Evolutionary conservation across 92 coral and sea anemone species (phyloP), one percentile per base, ranked within the genome.

Genomic region (Palythoa grandiflora): DNA sequence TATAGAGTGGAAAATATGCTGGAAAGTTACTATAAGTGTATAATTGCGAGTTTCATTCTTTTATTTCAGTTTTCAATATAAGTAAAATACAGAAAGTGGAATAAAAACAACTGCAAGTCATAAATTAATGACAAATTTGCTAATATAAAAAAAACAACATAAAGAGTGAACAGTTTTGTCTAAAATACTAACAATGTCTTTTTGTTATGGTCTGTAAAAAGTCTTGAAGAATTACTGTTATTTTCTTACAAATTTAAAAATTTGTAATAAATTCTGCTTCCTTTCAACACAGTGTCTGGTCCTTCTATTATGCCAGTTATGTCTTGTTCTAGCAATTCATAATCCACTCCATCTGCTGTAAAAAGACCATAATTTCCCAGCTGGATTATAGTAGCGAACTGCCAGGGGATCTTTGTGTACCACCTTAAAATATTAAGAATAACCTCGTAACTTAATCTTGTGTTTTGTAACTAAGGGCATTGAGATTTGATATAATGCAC

Each of bases 101-200:
- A 61, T 61, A 61, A 61, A 61, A 61, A 61, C 68, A 61, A 61
- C 68, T 61, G 68, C 68, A 61, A 61, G 68, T 61, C 68, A 61
- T 61, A 61, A 16, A 61, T 61, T 61, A 61, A 61, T 61, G 68
- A 17, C 68, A 61, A 61, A 61, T 17, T 61, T 61, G 68, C 68
- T 61, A 16, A 61, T 61, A 61, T 61, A 28, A 21, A 61, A 61
- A 61, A 61, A 61, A 61, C 63, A 61, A 61, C 63, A 61, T 61
- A 60, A 60, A 60, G 68, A 60, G 28, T 14, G 21, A 60, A 60
- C 68, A 60, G 68, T 60, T 60, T 60, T 60, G 68, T 60, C 68
- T 60, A 60, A 60, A 60, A 60, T 60, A 60, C 68, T 60, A 60
- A 60, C 68, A 60, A 60, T 60, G 68, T 15, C 68, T 60, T 60